phyloP scores from a whole-genome alignment of 2,888 invertebrate species.

The Himalopsyche kuldschensis region DNA sequence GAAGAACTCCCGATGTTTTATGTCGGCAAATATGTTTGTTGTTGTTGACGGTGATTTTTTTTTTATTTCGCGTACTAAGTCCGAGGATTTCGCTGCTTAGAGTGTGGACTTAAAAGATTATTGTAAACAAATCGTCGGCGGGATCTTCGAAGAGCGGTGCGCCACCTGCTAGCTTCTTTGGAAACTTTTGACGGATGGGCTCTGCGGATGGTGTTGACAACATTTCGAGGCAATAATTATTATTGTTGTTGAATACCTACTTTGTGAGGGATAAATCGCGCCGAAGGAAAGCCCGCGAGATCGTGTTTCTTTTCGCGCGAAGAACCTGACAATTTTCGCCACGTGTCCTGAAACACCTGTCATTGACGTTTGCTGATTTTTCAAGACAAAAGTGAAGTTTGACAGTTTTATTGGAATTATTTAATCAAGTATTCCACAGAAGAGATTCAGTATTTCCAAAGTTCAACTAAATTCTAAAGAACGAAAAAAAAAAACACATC shows the following conservation, averaged over 20 bases:
- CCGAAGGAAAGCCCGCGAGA: not conserved
- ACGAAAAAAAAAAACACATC: no score
- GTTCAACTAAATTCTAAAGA: no score
- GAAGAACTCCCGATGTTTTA: constrained; percentile 28
- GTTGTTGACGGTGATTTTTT: constrained; percentile 17
- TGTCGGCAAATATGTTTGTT: constrained; percentile 25
- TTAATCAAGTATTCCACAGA: no score
- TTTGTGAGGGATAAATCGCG: not conserved
- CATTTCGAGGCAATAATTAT: not conserved
- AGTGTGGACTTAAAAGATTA: constrained; percentile 24
- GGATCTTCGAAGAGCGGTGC: not conserved
- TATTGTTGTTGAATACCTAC: not conserved
- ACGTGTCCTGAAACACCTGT: not conserved
- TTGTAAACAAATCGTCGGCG: constrained; percentile 18
- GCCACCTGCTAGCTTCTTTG: constrained; percentile 10
- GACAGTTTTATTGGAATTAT: not conserved
- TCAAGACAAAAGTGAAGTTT: not conserved
- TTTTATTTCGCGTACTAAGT: constrained; percentile 11
- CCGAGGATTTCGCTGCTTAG: constrained; percentile 4
- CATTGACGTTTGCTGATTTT: not conserved
- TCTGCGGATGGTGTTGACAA: constrained; percentile 5
- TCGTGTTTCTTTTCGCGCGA: not conserved
- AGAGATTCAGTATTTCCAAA: no score
- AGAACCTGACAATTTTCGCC: not conserved
- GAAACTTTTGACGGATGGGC: constrained; percentile 21